Evolutionary conservation across 1,140 invertebrate species (phyloP), one percentile per base, ranked within the genome.

Genomic region (Aphis gossypii): DNA sequence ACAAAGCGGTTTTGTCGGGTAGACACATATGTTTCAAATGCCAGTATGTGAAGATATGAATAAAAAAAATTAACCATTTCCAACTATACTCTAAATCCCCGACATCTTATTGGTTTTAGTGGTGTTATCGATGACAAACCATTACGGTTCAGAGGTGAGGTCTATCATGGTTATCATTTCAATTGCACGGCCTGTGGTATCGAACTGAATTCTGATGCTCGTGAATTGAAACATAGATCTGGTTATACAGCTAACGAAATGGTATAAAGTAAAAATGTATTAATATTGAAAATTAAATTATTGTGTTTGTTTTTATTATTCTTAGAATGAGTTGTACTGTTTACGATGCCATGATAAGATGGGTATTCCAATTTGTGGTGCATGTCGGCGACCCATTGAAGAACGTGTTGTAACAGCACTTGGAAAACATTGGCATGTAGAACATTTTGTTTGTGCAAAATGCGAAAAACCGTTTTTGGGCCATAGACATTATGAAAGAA

Each of bases 351-450:
- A 99, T 95, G 99, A 99, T 95, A 99, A 99, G 96, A 99, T 99
- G 99, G 99, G 99, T 41, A 97, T 98, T 88, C 98, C 98, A 38
- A 99, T 99, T 94, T 99, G 99, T 95, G 99, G 99, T 56, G 99
- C 99, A 89, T 99, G 99, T 95, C 97, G 99, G 46, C 97, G 99
- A 38, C 99, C 99, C 2, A 99, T 99, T 94, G 99, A 99, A 95
- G 99, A 99, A 95, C 96, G 99, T 87, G 98, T 99, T 30, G 98
- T 99, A 14, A 99, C 98, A 44, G 99, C 99, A 35, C 95, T 99
- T n/a, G 99, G 99, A 11, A 99, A 99, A 96, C 98, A 99, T 95
- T 99, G 99, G 99, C 99, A 99, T 96, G 99, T 99, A 30, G 99
- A 99, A 96, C 99, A 99, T 96, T 99, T 99, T 96, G 99, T 99